Evolutionary conservation across 2,888 invertebrate genomes (phyloP).

Genomic region (Opisthograptis luteolata): DNA sequence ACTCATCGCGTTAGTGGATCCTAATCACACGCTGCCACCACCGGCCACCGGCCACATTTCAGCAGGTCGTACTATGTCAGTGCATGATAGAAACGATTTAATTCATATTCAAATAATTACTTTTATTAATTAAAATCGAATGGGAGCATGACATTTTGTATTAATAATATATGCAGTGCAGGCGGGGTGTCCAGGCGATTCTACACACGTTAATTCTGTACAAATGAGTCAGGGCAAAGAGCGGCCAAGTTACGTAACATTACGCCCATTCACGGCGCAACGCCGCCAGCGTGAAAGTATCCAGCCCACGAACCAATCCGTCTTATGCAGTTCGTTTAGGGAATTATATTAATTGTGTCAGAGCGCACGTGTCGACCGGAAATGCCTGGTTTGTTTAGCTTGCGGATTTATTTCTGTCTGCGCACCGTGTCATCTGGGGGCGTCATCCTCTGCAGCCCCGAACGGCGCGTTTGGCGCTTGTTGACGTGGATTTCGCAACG

Average conservation of each 20-base stretch:
- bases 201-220: constrained; percentile 69
- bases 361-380: constrained; percentile 71
- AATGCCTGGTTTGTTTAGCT: constrained; percentile 78
- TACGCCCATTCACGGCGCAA: constrained; percentile 69
- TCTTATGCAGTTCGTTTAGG: constrained; percentile 45
- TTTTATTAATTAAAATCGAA: constrained; percentile 25
- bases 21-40: constrained; percentile 34
- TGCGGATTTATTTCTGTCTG: constrained; percentile 79
- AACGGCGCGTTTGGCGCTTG: constrained; percentile 65
- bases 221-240: constrained; percentile 66
- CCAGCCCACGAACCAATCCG: constrained; percentile 33
- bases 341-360: constrained; percentile 69
- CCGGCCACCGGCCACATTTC: constrained; percentile 15
- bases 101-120: constrained; percentile 13
- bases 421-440: constrained; percentile 72
- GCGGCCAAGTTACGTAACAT: constrained; percentile 70
- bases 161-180: constrained; percentile 61
- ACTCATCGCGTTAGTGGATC: constrained; percentile 39
- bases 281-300: constrained; percentile 54
- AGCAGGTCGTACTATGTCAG: constrained; percentile 16
- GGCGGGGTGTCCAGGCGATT: constrained; percentile 56
- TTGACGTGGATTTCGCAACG: constrained; percentile 68
- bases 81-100: constrained; percentile 16
- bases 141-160: constrained; percentile 40
- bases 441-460: constrained; percentile 70